Evolutionary conservation across 2,797 vertebrate species (phyloP).

Genomic region (Bovichtus variegatus): DNA sequence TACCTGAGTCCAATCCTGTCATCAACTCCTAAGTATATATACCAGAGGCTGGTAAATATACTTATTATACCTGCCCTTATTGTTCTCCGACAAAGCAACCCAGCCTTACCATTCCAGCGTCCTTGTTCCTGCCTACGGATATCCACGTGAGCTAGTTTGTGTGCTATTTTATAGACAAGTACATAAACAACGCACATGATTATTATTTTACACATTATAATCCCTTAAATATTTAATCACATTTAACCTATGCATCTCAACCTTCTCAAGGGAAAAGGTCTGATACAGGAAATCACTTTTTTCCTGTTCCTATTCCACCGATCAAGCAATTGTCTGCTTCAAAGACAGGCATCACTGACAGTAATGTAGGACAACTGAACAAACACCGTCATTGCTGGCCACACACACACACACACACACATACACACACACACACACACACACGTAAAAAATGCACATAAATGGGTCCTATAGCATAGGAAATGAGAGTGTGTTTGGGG

Average conservation of each 20-base stretch:
- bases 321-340: constrained; percentile 31
- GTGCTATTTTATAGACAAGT: neutral
- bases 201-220: constrained; percentile 9
- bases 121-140: neutral
- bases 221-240: constrained; percentile 9
- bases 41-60: neutral
- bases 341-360: constrained; percentile 72
- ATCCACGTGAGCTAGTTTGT: neutral
- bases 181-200: neutral
- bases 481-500: constrained; percentile 78
- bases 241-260: constrained; percentile 16
- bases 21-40: constrained; percentile 8
- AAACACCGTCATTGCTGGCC: constrained; percentile 85
- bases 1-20: constrained; percentile 8
- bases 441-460: constrained; percentile 23
- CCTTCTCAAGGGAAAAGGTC: constrained; percentile 7
- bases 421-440: constrained; percentile 41
- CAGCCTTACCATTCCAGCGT: neutral
- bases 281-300: constrained; percentile 40
- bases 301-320: constrained; percentile 24
- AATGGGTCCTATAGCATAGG: constrained; percentile 66
- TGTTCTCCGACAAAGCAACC: neutral
- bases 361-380: constrained; percentile 92
- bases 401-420: constrained; percentile 19
- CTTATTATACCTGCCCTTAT: constrained; percentile 3